These are phyloP conservation scores for Xenotilapia longispinis DNA, from an alignment of 2,113 vertebrate genomes.

Conservation along the genomic window DNA sequence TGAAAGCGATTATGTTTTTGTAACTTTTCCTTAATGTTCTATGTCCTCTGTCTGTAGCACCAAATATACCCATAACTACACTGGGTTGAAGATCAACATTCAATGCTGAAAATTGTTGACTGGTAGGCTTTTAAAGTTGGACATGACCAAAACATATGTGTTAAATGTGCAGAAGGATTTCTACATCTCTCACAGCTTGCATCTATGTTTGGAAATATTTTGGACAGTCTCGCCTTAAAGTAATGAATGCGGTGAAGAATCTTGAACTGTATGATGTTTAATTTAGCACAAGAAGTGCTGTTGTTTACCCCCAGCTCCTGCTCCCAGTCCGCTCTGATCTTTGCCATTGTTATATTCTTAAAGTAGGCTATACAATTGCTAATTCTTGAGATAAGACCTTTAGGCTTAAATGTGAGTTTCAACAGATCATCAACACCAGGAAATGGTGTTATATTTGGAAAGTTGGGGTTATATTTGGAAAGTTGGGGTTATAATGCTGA, in stretches of 20 bases:
- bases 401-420: background rate
- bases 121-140: background rate
- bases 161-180: background rate
- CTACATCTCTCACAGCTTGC: background rate
- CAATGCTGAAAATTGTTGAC: background rate
- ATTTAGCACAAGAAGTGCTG: background rate
- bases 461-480: background rate
- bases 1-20: background rate
- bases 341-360: background rate
- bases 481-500: background rate
- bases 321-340: rapidly evolving
- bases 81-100: background rate
- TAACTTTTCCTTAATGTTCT: background rate
- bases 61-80: background rate
- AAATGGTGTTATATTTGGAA: background rate
- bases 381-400: background rate
- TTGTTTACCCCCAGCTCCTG: background rate
- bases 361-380: rapidly evolving
- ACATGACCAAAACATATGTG: background rate
- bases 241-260: background rate
- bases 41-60: rapidly evolving
- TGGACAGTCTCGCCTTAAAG: rapidly evolving
- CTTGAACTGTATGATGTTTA: background rate
- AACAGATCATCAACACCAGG: background rate
- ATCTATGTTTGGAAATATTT: background rate